These are phyloP conservation scores for Betta splendens DNA, from an alignment of 2,797 vertebrate genomes.

Conservation along the genomic window DNA sequence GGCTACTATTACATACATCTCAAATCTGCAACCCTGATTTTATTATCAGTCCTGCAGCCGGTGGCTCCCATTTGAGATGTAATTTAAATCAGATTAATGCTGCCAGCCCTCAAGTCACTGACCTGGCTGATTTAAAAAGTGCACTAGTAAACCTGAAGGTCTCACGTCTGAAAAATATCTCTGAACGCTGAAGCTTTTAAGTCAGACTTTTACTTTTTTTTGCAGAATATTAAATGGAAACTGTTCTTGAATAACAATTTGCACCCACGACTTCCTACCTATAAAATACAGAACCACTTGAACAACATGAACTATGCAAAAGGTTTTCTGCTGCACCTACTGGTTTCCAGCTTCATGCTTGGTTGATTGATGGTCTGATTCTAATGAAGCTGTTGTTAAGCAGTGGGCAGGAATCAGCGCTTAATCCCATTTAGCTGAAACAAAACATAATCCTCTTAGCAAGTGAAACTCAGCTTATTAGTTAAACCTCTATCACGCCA, in stretches of 20 bases:
- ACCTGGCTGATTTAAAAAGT: constrained; percentile 48
- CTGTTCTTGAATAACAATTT: constrained; percentile 10
- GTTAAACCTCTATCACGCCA: constrained; percentile 48
- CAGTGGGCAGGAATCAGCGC: constrained; percentile 36
- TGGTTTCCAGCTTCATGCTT: constrained; percentile 18
- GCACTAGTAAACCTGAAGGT: constrained; percentile 15
- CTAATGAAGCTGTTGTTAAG: constrained; percentile 55
- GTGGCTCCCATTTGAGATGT: constrained; percentile 41
- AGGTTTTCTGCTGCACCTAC: neutral
- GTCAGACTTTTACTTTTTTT: neutral
- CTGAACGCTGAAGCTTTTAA: constrained; percentile 37
- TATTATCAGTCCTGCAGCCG: constrained; percentile 23
- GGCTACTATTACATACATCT: constrained; percentile 16
- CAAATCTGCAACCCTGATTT: constrained; percentile 14
- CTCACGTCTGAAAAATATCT: constrained; percentile 28
- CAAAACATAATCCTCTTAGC: constrained; percentile 76
- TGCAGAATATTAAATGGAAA: constrained; percentile 3
- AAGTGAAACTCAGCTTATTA: constrained; percentile 68
- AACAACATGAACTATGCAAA: neutral
- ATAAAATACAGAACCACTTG: neutral
- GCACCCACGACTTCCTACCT: neutral
- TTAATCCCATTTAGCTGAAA: constrained; percentile 71
- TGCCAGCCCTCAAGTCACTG: constrained; percentile 36
- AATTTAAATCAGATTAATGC: constrained; percentile 46
- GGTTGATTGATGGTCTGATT: constrained; percentile 16